These are phyloP conservation scores for Poeciliopsis infans DNA, from an alignment of 2,797 vertebrate genomes.

Conservation along the genomic window DNA sequence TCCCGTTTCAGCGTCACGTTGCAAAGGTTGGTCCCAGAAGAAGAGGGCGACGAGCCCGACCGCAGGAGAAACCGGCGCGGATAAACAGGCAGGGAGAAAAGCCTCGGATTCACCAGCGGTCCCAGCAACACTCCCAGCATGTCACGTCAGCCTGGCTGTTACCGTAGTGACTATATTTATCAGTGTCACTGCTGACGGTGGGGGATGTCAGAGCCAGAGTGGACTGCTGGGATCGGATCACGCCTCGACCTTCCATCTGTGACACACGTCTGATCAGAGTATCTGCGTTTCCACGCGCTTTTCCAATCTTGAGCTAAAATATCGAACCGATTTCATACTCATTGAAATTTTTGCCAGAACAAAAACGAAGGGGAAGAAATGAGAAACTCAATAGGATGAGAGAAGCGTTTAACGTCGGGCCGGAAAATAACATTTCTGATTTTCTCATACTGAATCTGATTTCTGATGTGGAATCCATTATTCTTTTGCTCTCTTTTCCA, in stretches of 20 bases:
- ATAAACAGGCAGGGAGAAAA: slow-evolving; percentile 27
- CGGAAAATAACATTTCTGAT: too few relatives aligned
- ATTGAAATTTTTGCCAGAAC: not conserved
- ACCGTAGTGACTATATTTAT: slow-evolving; percentile 43
- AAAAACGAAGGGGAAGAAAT: not conserved
- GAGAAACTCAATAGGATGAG: not conserved
- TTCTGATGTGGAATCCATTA: too few relatives aligned
- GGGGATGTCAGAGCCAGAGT: slow-evolving; percentile 6
- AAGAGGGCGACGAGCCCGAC: not conserved
- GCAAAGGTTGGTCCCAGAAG: not conserved
- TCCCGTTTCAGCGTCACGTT: not conserved
- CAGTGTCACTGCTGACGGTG: slow-evolving; percentile 19
- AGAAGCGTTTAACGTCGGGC: not conserved
- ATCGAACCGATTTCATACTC: not conserved
- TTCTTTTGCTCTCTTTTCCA: too few relatives aligned
- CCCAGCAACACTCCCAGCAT: slow-evolving; percentile 8
- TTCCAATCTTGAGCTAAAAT: slow-evolving; percentile 1
- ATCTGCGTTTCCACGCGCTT: not conserved
- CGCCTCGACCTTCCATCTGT: not conserved
- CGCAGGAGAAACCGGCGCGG: slow-evolving; percentile 1
- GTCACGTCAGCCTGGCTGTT: slow-evolving; percentile 31
- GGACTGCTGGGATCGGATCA: slow-evolving; percentile 11
- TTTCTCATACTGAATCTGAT: too few relatives aligned
- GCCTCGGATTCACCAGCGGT: slow-evolving; percentile 15
- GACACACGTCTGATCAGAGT: slow-evolving; percentile 22